Evolutionary conservation across 2,113 vertebrate species (phyloP).

Genomic region (Galemys pyrenaicus): DNA sequence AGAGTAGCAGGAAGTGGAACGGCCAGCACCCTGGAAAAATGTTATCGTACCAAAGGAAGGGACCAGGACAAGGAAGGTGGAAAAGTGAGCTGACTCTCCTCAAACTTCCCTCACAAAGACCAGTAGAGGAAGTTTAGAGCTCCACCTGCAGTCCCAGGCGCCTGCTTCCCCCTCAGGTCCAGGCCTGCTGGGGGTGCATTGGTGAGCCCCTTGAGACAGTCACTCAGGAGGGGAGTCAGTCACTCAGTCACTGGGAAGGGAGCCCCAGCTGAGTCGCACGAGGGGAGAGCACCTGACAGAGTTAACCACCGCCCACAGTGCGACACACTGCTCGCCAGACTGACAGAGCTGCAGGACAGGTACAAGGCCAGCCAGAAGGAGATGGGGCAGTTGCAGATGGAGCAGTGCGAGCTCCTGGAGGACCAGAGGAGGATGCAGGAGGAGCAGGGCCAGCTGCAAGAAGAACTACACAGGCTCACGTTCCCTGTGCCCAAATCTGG

Average conservation of each 20-base stretch:
- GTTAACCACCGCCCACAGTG: slow-evolving; percentile 52
- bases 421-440: slow-evolving; percentile 74
- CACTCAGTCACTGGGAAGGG: background rate
- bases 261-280: background rate
- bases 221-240: background rate
- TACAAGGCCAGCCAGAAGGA: slow-evolving; percentile 77
- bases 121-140: background rate
- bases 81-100: background rate
- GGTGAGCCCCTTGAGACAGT: background rate
- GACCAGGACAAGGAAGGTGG: background rate
- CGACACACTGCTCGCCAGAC: slow-evolving; percentile 64
- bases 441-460: slow-evolving; percentile 78
- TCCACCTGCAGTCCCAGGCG: background rate
- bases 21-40: background rate
- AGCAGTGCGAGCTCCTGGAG: slow-evolving; percentile 76
- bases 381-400: slow-evolving; percentile 71
- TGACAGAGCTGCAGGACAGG: slow-evolving; percentile 75
- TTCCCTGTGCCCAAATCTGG: slow-evolving; percentile 55
- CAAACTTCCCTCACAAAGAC: background rate
- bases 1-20: background rate
- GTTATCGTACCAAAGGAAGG: background rate
- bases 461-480: slow-evolving; percentile 75
- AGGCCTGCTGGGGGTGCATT: rapidly evolving
- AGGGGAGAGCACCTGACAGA: no score
- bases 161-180: background rate